Evolutionary conservation across 2,888 invertebrate genomes (phyloP), one percentile per base, ranked within the genome.

Genomic region (Biston betularia): DNA sequence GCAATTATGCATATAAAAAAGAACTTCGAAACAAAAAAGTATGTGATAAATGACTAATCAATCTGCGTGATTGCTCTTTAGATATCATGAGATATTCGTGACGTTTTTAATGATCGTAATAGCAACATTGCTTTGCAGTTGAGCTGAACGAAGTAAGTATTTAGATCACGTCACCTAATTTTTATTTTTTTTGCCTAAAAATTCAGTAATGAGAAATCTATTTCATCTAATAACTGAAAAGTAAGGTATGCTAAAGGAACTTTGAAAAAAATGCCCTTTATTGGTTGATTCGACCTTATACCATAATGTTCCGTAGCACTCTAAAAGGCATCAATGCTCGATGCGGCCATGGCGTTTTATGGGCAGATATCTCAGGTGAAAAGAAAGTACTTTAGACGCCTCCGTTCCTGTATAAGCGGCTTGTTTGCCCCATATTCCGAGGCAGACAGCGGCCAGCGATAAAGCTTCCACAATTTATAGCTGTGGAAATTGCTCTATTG

Each of bases 391-490:
- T 50, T 49, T 10, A 33, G 50, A 54, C 42, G n/a, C 42, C 40
- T 50, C 40, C 35, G 50, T 62, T 59, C 52, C 46, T 58, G 59
- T 42, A 62, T 50, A 77, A 71, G 74, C 75, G 76, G 74, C 79
- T 77, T 81, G 80, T 82, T 81, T 79, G 80, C 78, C 79, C 79
- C 71, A 77, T 75, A 76, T 78, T 79, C 75, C 1, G 76, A 64
- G 69, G 70, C 67, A 72, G 68, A 61, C 66, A 73, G 74, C 74
- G 70, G 71, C 71, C 71, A 68, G 72, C 76, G 81, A 82, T 85
- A 85, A 80, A 82, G 78, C 81, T 73, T 75, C 75, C 77, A 66
- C 72, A 81, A 85, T 86, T 84, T 81, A 83, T 80, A 79, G 70
- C 74, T 75, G 65, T 55, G 76, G 75, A 76, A 84, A 83, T 84